A percentile compares a stretch with the other conserved stretches of the same genome.
phyloP scores from a whole-genome alignment of 2,888 invertebrate genomes.

The Pammene aurita region DNA sequence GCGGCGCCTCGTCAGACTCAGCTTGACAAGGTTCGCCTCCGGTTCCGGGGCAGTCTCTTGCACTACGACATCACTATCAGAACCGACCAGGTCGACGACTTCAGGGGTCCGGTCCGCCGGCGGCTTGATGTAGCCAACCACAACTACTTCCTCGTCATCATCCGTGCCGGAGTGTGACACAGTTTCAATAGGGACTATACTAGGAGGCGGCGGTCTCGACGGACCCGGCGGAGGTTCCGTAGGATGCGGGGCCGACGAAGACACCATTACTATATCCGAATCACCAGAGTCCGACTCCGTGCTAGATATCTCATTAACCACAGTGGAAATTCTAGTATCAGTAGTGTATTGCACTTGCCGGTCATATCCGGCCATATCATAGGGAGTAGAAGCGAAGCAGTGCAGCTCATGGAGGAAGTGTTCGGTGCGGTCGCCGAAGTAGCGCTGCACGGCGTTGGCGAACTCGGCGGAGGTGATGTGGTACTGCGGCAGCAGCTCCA shows the following conservation, averaged over 20 bases:
- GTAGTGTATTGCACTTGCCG: slow-evolving; percentile 86
- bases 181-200: slow-evolving; percentile 76
- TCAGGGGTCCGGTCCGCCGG: slow-evolving; percentile 86
- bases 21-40: slow-evolving; percentile 48
- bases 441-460: slow-evolving; percentile 86
- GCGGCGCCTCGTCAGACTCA: slow-evolving; percentile 57
- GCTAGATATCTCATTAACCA: slow-evolving; percentile 82
- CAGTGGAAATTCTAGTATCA: slow-evolving; percentile 79
- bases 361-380: slow-evolving; percentile 92
- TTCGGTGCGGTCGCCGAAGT: slow-evolving; percentile 87
- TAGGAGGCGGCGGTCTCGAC: slow-evolving; percentile 49
- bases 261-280: slow-evolving; percentile 70
- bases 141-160: slow-evolving; percentile 82
- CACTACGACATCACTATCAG: slow-evolving; percentile 79
- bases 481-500: slow-evolving; percentile 86
- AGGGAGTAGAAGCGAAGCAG: slow-evolving; percentile 93
- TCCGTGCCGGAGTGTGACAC: slow-evolving; percentile 77
- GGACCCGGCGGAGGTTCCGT: slow-evolving; percentile 55
- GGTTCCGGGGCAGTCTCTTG: slow-evolving; percentile 59
- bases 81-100: slow-evolving; percentile 84
- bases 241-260: slow-evolving; percentile 56
- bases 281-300: slow-evolving; percentile 68
- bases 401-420: slow-evolving; percentile 96
- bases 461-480: slow-evolving; percentile 88
- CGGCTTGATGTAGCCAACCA: slow-evolving; percentile 86